phyloP scores from a whole-genome alignment of 1,140 invertebrate genomes.

The Drosophila ogumai region DNA sequence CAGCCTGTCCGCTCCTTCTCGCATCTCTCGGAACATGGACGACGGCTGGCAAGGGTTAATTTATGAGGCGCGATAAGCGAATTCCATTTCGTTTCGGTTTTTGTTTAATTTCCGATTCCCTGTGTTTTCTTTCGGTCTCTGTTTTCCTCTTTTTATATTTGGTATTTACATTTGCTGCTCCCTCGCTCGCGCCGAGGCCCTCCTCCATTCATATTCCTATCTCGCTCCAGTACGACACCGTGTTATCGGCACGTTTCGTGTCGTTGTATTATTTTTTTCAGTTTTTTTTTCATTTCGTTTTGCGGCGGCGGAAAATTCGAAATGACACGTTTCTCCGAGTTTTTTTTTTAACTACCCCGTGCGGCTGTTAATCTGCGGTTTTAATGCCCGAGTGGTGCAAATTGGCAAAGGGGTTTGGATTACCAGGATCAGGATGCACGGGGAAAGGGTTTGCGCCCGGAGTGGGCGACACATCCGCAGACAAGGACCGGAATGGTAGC shows the following conservation, averaged over 20 bases:
- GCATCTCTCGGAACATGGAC: conserved; percentile 35
- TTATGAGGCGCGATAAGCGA: conserved; percentile 83
- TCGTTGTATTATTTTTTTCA: conserved; percentile 50
- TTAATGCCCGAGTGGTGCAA: conserved; percentile 80
- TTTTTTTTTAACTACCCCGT: conserved; percentile 72
- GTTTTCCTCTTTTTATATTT: conserved; percentile 54
- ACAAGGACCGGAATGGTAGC: conserved; percentile 45
- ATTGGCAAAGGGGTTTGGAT: conserved; percentile 80
- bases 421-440: conserved; percentile 34
- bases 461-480: conserved; percentile 38
- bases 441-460: conserved; percentile 1
- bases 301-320: conserved; percentile 69
- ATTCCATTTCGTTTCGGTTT: conserved; percentile 83
- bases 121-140: conserved; percentile 55
- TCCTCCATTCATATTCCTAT: conserved; percentile 14
- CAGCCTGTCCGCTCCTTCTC: not conserved
- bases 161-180: conserved; percentile 65
- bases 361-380: conserved; percentile 80
- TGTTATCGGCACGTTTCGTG: conserved; percentile 81
- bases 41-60: conserved; percentile 78
- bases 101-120: conserved; percentile 83
- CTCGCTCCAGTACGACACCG: conserved; percentile 60
- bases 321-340: conserved; percentile 78
- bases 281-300: conserved; percentile 43
- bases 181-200: conserved; percentile 1